Evolutionary conservation across 2,888 invertebrate genomes (phyloP).

Genomic region (Microplitis deprimator): DNA sequence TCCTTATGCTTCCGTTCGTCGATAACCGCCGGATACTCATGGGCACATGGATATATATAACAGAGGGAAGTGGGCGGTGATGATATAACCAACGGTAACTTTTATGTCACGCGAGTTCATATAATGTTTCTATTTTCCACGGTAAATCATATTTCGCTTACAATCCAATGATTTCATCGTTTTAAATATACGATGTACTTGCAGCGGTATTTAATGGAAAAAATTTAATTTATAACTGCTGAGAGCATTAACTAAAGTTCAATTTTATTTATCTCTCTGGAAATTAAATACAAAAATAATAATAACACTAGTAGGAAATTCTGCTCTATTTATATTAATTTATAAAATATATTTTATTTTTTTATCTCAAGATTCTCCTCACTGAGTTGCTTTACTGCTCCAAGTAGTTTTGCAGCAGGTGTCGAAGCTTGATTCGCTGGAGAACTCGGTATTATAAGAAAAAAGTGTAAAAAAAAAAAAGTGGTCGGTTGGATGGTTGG

Average conservation of each 20-base stretch:
- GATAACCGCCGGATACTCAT: conserved; percentile 40
- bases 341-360: neutral
- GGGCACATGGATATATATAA: conserved; percentile 18
- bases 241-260: neutral
- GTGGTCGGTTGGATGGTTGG: neutral
- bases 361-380: neutral
- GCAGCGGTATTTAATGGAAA: neutral
- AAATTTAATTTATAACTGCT: neutral
- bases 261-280: too few relatives aligned
- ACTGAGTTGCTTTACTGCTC: neutral
- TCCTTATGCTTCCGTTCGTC: conserved; percentile 33
- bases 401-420: neutral
- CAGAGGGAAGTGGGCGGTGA: conserved; percentile 34
- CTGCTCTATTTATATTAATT: neutral
- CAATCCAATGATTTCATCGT: conserved; percentile 1
- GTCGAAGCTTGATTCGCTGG: neutral
- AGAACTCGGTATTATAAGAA: neutral
- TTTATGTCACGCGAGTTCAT: conserved; percentile 34
- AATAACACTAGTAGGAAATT: too few relatives aligned
- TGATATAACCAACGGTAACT: conserved; percentile 27
- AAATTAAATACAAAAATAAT: too few relatives aligned
- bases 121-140: conserved; percentile 18
- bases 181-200: neutral
- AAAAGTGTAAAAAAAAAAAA: neutral
- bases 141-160: neutral